Conservation (phyloP, 2,797 vertebrate genomes). For the Eulemur coronatus region DNA sequence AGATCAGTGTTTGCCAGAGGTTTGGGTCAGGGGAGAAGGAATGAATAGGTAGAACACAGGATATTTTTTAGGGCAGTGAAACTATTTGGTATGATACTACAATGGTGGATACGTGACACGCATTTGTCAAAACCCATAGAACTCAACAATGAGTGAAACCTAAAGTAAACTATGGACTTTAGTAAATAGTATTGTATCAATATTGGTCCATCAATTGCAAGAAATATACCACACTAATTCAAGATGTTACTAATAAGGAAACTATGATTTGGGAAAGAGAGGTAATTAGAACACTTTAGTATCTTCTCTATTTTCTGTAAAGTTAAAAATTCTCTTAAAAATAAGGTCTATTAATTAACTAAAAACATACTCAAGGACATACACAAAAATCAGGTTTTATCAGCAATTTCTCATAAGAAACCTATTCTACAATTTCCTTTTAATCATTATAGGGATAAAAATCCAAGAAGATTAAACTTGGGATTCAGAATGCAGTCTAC, state of each 20-base stretch:
- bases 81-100: background rate
- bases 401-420: constrained; percentile 45
- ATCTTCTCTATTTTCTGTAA: background rate
- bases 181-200: background rate
- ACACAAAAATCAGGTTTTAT: constrained; percentile 20
- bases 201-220: background rate
- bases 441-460: background rate
- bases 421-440: background rate
- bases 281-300: background rate
- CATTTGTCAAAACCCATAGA: background rate
- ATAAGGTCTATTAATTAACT: background rate
- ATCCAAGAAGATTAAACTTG: background rate
- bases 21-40: background rate
- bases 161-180: background rate
- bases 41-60: background rate
- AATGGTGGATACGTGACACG: background rate
- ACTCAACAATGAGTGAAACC: background rate
- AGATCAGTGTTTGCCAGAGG: background rate
- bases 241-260: background rate
- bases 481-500: background rate
- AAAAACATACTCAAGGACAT: background rate
- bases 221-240: background rate
- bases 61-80: background rate
- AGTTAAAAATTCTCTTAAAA: constrained; percentile 7
- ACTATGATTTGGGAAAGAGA: background rate